phyloP scores from a whole-genome alignment of 2,797 vertebrate genomes.

The Pteronotus mesoamericanus region DNA sequence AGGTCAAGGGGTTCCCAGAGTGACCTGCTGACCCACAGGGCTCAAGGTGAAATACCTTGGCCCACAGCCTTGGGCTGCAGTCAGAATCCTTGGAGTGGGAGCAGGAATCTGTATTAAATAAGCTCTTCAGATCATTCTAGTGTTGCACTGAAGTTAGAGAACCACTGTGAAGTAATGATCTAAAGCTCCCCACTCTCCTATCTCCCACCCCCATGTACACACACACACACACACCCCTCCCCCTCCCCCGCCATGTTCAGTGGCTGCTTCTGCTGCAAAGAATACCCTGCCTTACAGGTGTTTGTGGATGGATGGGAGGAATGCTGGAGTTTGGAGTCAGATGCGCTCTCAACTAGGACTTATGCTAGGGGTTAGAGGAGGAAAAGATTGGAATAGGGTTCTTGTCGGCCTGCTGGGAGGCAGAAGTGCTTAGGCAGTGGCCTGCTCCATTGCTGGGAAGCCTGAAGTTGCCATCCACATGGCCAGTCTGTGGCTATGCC shows the following conservation, averaged over 20 bases:
- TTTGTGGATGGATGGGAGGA: neutral
- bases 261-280: neutral
- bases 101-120: neutral
- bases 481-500: fast-evolving
- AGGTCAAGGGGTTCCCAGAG: neutral
- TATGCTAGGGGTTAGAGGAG: neutral
- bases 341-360: neutral
- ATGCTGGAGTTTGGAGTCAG: neutral
- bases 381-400: neutral
- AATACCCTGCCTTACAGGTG: neutral
- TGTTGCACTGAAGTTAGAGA: neutral
- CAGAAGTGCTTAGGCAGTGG: neutral
- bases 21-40: neutral
- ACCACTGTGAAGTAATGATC: neutral
- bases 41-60: neutral
- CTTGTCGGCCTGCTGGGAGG: neutral
- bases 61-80: neutral
- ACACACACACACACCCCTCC: no score
- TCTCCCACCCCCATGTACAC: fast-evolving
- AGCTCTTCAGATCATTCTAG: neutral
- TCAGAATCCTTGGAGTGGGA: neutral
- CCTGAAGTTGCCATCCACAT: neutral
- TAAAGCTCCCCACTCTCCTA: neutral
- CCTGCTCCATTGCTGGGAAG: neutral
- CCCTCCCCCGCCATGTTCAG: no score